Evolutionary conservation across 2,113 vertebrate species (phyloP).

Genomic region (Sitta europaea): DNA sequence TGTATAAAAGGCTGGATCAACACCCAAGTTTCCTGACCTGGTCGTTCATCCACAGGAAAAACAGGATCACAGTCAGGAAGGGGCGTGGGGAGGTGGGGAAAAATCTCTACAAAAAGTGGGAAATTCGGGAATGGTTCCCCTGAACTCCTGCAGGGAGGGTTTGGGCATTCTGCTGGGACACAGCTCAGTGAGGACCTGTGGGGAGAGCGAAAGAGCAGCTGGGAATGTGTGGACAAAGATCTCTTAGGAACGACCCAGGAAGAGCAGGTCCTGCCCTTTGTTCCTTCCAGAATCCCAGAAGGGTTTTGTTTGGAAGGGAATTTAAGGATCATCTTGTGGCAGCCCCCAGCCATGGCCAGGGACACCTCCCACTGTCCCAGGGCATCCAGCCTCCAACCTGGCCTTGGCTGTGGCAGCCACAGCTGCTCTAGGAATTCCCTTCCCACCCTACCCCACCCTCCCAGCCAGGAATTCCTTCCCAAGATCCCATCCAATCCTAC

Average conservation of each 20-base stretch:
- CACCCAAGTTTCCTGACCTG: background rate
- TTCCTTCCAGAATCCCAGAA: background rate
- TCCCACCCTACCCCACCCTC: no score
- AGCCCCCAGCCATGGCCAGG: background rate
- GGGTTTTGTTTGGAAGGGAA: background rate
- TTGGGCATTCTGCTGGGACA: no score
- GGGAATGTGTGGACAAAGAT: background rate
- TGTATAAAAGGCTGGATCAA: background rate
- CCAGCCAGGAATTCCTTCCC: background rate
- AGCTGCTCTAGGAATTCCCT: background rate
- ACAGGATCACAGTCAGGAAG: fast-evolving
- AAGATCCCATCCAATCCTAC: background rate
- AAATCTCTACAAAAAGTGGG: background rate
- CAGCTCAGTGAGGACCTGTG: no score
- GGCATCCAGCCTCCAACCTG: fast-evolving
- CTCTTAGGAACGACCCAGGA: background rate
- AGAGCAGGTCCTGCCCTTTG: background rate
- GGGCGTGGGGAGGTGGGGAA: fast-evolving
- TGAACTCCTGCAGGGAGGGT: background rate
- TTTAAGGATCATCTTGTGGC: no score
- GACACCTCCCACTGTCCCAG: fast-evolving
- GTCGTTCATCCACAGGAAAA: background rate
- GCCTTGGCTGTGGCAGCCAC: background rate
- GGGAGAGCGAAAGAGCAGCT: background rate
- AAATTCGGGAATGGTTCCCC: fast-evolving